Evolutionary conservation across 2,797 vertebrate genomes (phyloP), one percentile per base, ranked within the genome.

Genomic region (Eulemur mongoz): DNA sequence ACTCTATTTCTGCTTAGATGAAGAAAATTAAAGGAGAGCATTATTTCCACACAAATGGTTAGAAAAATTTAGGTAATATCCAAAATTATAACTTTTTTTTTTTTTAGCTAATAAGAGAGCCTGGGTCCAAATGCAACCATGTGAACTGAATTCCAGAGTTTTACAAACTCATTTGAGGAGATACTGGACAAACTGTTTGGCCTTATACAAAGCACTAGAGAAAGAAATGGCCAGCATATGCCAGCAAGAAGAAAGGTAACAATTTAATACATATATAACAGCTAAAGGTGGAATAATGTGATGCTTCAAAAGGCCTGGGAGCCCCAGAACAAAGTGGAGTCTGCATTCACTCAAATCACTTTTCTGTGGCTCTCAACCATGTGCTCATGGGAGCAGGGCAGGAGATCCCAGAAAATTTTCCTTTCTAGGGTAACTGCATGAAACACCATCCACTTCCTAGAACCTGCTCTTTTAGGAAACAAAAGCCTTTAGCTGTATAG

Each of bases 331-430:
- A 57, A 69, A 91, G 22, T 3, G 1, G 23, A 91, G 30, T 45
- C 50, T 23, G 4, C 2, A 14, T 25, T 61, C 43, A 15, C 30
- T 57, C 30, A 32, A 35, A 38, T 59, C 40, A 13, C 7, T 52
- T 43, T 82, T 27, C 11, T 27, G 40, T 32, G 48, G 12, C 57
- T 69, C 40, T 52, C 48, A 75, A 35, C 27, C 48, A 20, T 10
- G 40, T 10, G 22, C 59, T 67, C 22, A 11, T 1, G 7, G 17
- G 45, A 2, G 5, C 35, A 67, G 15, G 1, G 13, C 6, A 27
- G n/a, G 11, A 73, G 25, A 32, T 7, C 2, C 17, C 22, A 14
- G 1, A 13, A 23, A 35, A 14, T 15, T 1, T 10, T 4, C 30
- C 14, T 45, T 20, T 50, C 22, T 23, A 17, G 70, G 5, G 14